Evolutionary conservation across 1,140 invertebrate species (phyloP), one percentile per base, ranked within the genome.

Genomic region (Pogonomyrmex barbatus): DNA sequence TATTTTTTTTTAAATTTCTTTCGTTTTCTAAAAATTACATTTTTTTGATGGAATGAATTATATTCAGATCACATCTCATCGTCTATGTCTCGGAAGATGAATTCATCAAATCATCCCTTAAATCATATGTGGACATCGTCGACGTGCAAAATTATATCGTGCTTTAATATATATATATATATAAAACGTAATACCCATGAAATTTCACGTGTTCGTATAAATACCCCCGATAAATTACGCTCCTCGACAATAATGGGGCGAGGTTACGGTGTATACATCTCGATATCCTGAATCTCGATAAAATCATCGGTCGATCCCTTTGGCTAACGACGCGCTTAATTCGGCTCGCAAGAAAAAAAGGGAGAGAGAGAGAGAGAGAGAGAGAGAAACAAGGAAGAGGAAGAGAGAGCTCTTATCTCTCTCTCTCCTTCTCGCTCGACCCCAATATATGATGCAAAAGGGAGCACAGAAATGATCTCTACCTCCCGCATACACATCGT

Each of bases 311-410:
- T 45, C 68, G 54, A 75, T 62, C 42, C 79, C 79, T 83, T 83
- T 83, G 45, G 79, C 42, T 83, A 83, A 83, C 68, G 68, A 83
- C 33, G 67, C 79, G 79, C 42, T 83, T 83, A 83, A 83, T 83
- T 83, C 79, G 79, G 39, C 36, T 54, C 68, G 30, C 71, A 45
- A 17, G 47, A 63, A 30, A 10, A 14, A 30, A 33, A 24, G n/a
- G n/a, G 33, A 30, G 56, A 39, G 56, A 60, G 39, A 77, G 24
- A 45, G 36, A 47, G 24, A 70, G 24, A 50, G 65, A 47, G 36
- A 39, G 42, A 63, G 58, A 65, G 42, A 14, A 45, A 24, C 24
- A 24, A 63, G 30, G 36, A 47, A 70, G 24, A 50, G 65, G 30
- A n/a, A 39, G 42, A 63, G 58, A 65, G 42, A 14, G 36, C 30